A percentile compares a stretch with the other conserved stretches of the same genome.
These are phyloP conservation scores for Orthosia gracilis DNA, from an alignment of 2,888 invertebrate genomes.

Conservation along the genomic window DNA sequence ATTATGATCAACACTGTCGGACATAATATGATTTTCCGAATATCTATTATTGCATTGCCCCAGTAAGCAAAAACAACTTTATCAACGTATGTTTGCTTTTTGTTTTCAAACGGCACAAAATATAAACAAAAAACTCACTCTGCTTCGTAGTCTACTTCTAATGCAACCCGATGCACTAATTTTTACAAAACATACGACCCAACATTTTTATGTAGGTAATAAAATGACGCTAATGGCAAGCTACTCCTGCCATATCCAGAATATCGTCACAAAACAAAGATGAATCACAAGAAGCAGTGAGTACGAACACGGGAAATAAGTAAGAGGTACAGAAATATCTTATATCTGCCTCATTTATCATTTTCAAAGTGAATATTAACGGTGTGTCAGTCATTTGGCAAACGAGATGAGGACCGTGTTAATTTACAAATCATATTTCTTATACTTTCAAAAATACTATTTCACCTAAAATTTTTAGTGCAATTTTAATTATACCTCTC, in stretches of 20 bases:
- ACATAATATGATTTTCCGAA: neutral
- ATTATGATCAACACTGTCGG: neutral
- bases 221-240: conserved; percentile 35
- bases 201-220: neutral
- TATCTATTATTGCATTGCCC: too few relatives aligned
- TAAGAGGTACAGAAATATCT: conserved; percentile 46
- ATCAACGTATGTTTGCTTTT: neutral
- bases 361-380: conserved; percentile 57
- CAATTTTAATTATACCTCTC: neutral
- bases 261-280: conserved; percentile 60
- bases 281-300: conserved; percentile 45
- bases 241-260: conserved; percentile 18
- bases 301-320: conserved; percentile 35
- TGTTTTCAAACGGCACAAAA: neutral
- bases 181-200: neutral
- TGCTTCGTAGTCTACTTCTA: neutral
- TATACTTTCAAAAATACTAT: conserved; percentile 12
- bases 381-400: conserved; percentile 58
- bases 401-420: conserved; percentile 48
- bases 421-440: conserved; percentile 43
- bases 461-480: neutral
- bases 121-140: neutral
- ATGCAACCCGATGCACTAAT: neutral
- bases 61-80: conserved; percentile 1
- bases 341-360: conserved; percentile 62